Percentiles rank a stretch among this genome's conserved stretches.
phyloP scores from a whole-genome alignment of 2,888 invertebrate species.

The Acanthococcus lagerstroemiae region DNA sequence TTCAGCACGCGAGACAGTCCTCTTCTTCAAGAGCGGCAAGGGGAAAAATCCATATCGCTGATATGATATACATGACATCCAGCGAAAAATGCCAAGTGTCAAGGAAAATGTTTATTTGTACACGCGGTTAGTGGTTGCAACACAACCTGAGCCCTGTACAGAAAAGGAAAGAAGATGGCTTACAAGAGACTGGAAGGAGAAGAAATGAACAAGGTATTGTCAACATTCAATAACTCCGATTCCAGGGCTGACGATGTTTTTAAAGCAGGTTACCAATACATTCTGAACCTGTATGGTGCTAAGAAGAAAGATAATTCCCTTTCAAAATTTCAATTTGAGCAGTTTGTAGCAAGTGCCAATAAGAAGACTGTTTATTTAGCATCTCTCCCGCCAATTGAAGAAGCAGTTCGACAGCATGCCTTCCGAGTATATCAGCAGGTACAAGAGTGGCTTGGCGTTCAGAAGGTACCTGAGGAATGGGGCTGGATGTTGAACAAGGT shows the following conservation, averaged over 20 bases:
- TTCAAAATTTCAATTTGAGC: not conserved
- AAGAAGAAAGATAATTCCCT: not conserved
- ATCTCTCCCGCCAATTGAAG: conserved; percentile 22
- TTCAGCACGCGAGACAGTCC: too few relatives aligned
- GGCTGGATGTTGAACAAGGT: too few relatives aligned
- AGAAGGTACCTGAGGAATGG: not conserved
- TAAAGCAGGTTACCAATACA: not conserved
- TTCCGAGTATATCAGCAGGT: conserved; percentile 26
- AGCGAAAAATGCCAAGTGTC: not conserved
- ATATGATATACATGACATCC: too few relatives aligned
- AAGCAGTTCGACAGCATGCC: conserved; percentile 17
- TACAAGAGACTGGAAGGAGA: not conserved
- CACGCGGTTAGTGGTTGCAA: conserved; percentile 17
- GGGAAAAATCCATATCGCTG: too few relatives aligned
- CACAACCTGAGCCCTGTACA: conserved; percentile 12
- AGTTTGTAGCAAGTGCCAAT: not conserved
- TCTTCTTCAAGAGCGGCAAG: too few relatives aligned
- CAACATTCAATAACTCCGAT: not conserved
- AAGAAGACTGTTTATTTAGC: conserved; percentile 2
- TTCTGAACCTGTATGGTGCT: not conserved
- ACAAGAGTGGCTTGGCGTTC: conserved; percentile 13
- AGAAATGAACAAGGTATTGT: not conserved
- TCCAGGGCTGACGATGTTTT: not conserved
- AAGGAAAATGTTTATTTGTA: not conserved
- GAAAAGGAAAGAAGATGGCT: not conserved